Base-by-base conservation (phyloP, 2,113 vertebrate genomes). In the Melanerpes aurifrons region DNA sequence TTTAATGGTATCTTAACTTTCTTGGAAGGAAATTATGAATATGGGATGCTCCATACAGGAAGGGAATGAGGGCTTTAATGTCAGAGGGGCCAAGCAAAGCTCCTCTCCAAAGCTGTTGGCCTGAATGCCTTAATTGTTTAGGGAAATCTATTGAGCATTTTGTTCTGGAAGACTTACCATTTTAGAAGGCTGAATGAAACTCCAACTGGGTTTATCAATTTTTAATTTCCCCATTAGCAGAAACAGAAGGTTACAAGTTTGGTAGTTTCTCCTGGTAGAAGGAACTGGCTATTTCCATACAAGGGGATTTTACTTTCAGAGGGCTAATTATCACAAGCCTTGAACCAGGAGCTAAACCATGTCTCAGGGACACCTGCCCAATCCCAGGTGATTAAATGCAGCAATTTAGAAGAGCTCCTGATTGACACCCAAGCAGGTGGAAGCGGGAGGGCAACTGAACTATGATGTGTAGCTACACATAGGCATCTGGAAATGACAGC, bases 191-290 rank as follows among this genome's bases (percentile, higher is more conserved):
- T 84, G 83, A 84, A 95, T 45, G 45, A 74, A 91, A 72, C 76
- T 81, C 79, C 67, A 81, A 43, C 59, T 66, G 80, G 67, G 66
- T 88, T 67, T 59, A 91, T 92, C 21, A 91, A 95, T 95, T 92
- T 93, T 91, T 95, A 86, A 92, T 95, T 94, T 93, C 63, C 81
- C 87, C 87, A 91, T 95, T 94, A 95, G 90, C 79, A 90, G 79
- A 80, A 92, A 76, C 85, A 91, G 90, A 89, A 90, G 56, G 68
- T 70, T 91, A 75, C 3, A 2, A 76, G 70, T 35, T 70, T 28
- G 47, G 32, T 69, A n/a, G 73, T 62, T 86, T 67, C 70, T 85
- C 56, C 50, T 20, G 50, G 22, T 26, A 66, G 7, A 87, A 26
- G 19, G 63, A 89, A 48, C n/a, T 53, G 58, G 70, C 67, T 72